phyloP scores from a whole-genome alignment of 2,888 invertebrate species.

The Lasiommata megera region DNA sequence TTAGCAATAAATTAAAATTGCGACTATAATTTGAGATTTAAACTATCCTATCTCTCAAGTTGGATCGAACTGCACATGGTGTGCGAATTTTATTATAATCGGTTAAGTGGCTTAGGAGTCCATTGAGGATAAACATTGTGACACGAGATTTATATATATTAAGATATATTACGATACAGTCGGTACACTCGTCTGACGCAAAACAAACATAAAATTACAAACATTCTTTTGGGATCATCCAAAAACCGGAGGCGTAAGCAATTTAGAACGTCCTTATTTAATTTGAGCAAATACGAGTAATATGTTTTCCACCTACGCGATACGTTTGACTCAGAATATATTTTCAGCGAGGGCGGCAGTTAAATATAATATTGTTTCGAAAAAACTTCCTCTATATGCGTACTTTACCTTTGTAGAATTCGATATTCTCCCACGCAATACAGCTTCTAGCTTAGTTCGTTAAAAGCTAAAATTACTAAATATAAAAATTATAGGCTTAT shows the following conservation, averaged over 20 bases:
- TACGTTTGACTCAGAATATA: slow-evolving; percentile 45
- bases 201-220: slow-evolving; percentile 23
- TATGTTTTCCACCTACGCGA: slow-evolving; percentile 48
- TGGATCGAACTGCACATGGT: no score
- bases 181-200: no score
- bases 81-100: no score
- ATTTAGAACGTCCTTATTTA: slow-evolving; percentile 46
- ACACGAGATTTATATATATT: no score
- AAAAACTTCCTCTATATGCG: slow-evolving; percentile 44
- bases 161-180: no score
- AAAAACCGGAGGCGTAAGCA: slow-evolving; percentile 46
- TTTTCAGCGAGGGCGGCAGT: slow-evolving; percentile 49
- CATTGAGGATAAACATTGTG: no score
- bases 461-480: neutral
- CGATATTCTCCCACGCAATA: slow-evolving; percentile 28
- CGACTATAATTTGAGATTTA: no score
- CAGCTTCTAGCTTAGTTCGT: neutral
- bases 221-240: slow-evolving; percentile 39
- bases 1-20: no score
- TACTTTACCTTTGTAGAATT: slow-evolving; percentile 37
- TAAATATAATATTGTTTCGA: slow-evolving; percentile 41
- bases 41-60: no score
- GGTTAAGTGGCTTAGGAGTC: no score
- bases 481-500: no score
- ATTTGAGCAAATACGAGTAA: slow-evolving; percentile 40